Evolutionary conservation across 2,888 invertebrate species (phyloP).

Genomic region (Plutella xylostella): DNA sequence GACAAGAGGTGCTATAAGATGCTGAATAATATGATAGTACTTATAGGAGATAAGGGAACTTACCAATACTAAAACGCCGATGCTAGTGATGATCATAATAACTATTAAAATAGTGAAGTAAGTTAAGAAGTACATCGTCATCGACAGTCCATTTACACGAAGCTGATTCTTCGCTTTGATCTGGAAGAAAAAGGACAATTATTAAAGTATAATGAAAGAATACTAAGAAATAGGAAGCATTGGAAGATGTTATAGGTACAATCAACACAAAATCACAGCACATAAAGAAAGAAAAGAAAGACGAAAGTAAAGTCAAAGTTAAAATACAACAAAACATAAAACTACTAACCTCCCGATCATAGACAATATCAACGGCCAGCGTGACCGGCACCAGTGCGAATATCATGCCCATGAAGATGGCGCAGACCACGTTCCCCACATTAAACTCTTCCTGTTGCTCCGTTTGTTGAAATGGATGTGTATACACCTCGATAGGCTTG

Average conservation of each 20-base stretch:
- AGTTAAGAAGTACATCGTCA: slow-evolving; percentile 79
- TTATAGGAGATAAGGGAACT: slow-evolving; percentile 20
- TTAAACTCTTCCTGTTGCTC: slow-evolving; percentile 80
- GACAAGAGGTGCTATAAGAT: too few species aligned
- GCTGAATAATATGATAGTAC: not conserved
- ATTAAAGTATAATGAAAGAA: too few species aligned
- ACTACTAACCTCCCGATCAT: slow-evolving; percentile 81
- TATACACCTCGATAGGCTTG: slow-evolving; percentile 72
- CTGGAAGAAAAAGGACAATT: slow-evolving; percentile 68
- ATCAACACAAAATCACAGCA: too few species aligned
- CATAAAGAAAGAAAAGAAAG: too few species aligned
- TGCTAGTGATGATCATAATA: slow-evolving; percentile 76
- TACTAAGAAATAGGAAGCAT: too few species aligned
- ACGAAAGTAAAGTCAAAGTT: not conserved
- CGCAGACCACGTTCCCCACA: slow-evolving; percentile 77
- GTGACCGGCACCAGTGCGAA: slow-evolving; percentile 83
- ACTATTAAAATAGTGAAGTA: slow-evolving; percentile 79
- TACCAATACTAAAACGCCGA: slow-evolving; percentile 69
- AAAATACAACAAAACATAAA: not conserved
- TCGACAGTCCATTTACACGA: slow-evolving; percentile 82
- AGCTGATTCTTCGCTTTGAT: slow-evolving; percentile 86
- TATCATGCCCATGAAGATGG: slow-evolving; percentile 83
- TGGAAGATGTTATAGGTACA: too few species aligned
- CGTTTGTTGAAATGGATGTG: slow-evolving; percentile 80
- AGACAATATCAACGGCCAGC: slow-evolving; percentile 83